These are phyloP conservation scores for Sterna hirundo DNA, from an alignment of 2,113 vertebrate species.

Conservation along the genomic window DNA sequence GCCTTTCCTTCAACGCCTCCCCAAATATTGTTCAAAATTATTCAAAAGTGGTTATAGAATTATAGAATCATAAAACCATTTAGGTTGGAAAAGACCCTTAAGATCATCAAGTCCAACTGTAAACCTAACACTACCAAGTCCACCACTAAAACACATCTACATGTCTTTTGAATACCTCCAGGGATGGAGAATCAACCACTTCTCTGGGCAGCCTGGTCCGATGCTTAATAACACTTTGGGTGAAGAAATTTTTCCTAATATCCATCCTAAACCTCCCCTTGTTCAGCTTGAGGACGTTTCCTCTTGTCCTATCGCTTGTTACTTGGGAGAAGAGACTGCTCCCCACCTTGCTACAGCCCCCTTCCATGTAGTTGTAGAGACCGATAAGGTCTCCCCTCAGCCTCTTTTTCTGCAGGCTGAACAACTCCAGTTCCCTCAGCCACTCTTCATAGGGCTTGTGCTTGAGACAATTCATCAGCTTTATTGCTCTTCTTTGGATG, in stretches of 20 bases:
- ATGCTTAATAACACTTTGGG: background rate
- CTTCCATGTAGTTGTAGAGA: background rate
- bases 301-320: too few species aligned
- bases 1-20: background rate
- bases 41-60: background rate
- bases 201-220: background rate
- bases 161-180: background rate
- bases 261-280: too few species aligned
- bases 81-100: background rate
- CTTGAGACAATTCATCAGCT: background rate
- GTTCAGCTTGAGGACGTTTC: too few species aligned
- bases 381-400: background rate
- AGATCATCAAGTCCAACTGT: background rate
- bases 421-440: background rate
- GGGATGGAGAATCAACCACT: background rate
- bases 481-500: background rate
- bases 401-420: background rate
- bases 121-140: background rate
- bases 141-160: background rate
- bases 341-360: too few species aligned
- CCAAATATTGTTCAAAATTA: background rate
- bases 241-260: too few species aligned
- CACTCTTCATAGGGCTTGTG: accelerated
- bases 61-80: background rate
- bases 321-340: too few species aligned